Conservation (phyloP, 2,113 vertebrate species). For the Ranitomeya imitator region DNA sequence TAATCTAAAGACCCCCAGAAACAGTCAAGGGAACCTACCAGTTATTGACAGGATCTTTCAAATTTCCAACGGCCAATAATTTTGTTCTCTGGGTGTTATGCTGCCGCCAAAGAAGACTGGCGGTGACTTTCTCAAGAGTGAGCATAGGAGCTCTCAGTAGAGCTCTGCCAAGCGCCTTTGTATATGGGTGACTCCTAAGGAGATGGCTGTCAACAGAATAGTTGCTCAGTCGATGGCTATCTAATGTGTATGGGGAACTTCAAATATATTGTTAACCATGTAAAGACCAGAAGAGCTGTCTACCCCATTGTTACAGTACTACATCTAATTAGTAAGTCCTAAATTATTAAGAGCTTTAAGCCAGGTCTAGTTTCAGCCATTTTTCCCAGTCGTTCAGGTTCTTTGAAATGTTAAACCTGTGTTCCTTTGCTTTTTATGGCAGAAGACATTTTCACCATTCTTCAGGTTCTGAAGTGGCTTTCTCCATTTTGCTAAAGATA, state of each 20-base stretch:
- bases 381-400: constrained; percentile 62
- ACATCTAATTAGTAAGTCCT: background rate
- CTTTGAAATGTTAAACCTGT: constrained; percentile 62
- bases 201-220: too few species aligned
- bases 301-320: constrained; percentile 14
- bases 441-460: constrained; percentile 63
- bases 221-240: too few species aligned
- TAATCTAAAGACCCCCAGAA: too few species aligned
- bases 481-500: constrained; percentile 60
- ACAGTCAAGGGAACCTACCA: too few species aligned
- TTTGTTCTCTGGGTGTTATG: too few species aligned
- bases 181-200: too few species aligned
- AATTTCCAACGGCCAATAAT: too few species aligned
- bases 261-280: background rate
- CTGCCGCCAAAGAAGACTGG: too few species aligned
- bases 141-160: too few species aligned
- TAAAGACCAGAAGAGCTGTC: background rate
- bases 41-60: too few species aligned
- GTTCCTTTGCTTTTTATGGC: constrained; percentile 66
- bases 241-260: background rate
- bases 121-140: too few species aligned
- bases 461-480: constrained; percentile 65
- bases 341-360: constrained; percentile 2
- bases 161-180: too few species aligned
- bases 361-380: background rate